These are phyloP conservation scores for Pipra filicauda DNA, from an alignment of 2,113 vertebrate genomes.

Conservation along the genomic window DNA sequence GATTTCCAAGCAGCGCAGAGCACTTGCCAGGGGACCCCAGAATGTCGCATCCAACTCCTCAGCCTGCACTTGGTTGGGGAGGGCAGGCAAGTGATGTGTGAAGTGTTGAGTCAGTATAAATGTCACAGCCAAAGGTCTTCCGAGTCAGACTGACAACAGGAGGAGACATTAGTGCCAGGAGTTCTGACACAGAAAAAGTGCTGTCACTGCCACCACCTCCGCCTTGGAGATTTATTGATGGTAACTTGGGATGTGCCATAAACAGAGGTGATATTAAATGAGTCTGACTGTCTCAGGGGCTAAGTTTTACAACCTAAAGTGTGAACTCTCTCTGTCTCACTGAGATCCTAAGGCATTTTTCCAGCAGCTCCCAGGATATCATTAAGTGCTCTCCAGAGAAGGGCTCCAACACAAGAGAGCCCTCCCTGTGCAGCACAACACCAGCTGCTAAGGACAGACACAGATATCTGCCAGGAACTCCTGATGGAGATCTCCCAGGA, in stretches of 20 bases:
- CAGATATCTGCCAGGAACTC: neutral
- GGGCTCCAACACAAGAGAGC: neutral
- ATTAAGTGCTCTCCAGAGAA: neutral
- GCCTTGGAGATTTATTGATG: conserved; percentile 56
- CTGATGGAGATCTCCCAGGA: neutral
- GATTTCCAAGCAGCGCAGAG: neutral
- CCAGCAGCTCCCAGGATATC: neutral
- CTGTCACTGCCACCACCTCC: conserved; percentile 49
- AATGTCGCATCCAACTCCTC: conserved; percentile 45
- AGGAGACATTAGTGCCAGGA: conserved; percentile 34
- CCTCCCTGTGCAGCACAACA: neutral
- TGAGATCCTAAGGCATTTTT: conserved; percentile 33
- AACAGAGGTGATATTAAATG: conserved; percentile 58
- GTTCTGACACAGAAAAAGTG: conserved; percentile 33
- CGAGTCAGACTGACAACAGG: conserved; percentile 37
- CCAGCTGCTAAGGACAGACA: neutral
- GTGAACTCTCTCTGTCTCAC: neutral
- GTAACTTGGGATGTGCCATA: conserved; percentile 57
- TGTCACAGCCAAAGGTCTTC: conserved; percentile 21
- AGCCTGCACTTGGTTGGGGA: neutral
- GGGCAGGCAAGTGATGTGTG: neutral
- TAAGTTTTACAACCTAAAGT: neutral
- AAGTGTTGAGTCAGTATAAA: conserved; percentile 49
- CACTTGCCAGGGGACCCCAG: neutral
- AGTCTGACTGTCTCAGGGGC: neutral